Percentiles rank a stretch among this genome's conserved stretches.
Conservation (phyloP, 2,113 vertebrate species). For the Recurvirostra avosetta region DNA sequence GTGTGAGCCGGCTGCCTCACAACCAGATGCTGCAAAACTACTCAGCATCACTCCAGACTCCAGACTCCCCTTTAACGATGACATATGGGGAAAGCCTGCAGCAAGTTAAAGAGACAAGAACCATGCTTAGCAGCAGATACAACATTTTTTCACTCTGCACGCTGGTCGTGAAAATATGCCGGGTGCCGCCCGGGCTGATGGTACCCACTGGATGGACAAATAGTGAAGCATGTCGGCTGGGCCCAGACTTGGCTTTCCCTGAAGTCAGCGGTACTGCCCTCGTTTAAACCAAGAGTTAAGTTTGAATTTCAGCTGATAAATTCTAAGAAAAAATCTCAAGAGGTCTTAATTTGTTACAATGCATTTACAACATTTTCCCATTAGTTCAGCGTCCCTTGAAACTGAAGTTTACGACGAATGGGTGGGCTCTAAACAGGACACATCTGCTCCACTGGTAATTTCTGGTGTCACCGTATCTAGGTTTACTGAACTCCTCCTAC, state of each 20-base stretch:
- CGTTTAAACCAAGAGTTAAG: neutral
- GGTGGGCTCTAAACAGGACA: neutral
- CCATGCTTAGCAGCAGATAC: neutral
- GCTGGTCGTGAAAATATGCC: neutral
- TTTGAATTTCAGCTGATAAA: neutral
- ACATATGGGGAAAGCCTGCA: neutral
- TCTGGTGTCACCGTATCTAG: neutral
- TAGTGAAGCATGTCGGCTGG: accelerated
- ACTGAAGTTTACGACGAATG: neutral
- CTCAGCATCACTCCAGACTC: neutral
- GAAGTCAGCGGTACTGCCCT: neutral
- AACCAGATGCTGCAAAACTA: neutral
- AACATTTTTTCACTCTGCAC: accelerated
- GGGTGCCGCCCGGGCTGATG: accelerated
- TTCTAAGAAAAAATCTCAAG: neutral
- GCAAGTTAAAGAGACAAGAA: neutral
- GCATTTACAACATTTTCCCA: neutral
- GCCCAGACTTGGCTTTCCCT: neutral
- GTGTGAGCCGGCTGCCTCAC: neutral
- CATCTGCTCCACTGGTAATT: neutral
- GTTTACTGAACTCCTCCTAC: neutral
- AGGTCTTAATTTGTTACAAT: accelerated
- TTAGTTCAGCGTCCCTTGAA: neutral
- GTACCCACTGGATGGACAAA: neutral
- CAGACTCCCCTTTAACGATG: neutral